A percentile compares a stretch with the other conserved stretches of the same genome.
Conservation (phyloP, 2,797 vertebrate genomes). For the Lutjanus argentimaculatus region DNA sequence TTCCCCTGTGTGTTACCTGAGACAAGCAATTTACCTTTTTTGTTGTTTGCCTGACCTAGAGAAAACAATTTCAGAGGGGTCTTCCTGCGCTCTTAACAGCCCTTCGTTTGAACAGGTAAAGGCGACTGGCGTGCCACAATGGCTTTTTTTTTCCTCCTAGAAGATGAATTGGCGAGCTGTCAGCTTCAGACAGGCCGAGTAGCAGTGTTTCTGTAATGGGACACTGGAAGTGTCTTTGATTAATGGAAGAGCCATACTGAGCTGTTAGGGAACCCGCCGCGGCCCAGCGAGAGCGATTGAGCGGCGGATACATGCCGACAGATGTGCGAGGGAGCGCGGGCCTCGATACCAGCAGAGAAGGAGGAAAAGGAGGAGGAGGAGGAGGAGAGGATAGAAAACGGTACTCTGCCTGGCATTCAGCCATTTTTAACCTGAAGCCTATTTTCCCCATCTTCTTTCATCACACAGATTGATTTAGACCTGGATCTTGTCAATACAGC, state of each 20-base stretch:
- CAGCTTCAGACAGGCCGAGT: slow-evolving; percentile 92
- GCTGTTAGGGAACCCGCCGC: slow-evolving; percentile 89
- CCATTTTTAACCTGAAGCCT: slow-evolving; percentile 57
- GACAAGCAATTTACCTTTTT: slow-evolving; percentile 90
- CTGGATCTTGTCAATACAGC: slow-evolving; percentile 47
- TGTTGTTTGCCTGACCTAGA: slow-evolving; percentile 90
- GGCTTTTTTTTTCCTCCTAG: slow-evolving; percentile 73
- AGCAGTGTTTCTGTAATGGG: slow-evolving; percentile 95
- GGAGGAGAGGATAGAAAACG: slow-evolving; percentile 33
- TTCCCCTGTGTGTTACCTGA: slow-evolving; percentile 80
- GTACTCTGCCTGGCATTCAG: slow-evolving; percentile 37
- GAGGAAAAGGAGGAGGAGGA: slow-evolving; percentile 39
- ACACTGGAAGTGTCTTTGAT: slow-evolving; percentile 98
- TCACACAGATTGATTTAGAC: slow-evolving; percentile 54
- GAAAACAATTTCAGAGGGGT: slow-evolving; percentile 91
- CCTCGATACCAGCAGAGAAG: slow-evolving; percentile 60
- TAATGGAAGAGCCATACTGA: slow-evolving; percentile 90
- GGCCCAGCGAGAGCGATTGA: slow-evolving; percentile 86
- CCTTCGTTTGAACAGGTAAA: slow-evolving; percentile 85
- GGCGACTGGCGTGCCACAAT: slow-evolving; percentile 79
- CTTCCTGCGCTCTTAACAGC: slow-evolving; percentile 87
- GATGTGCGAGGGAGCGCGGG: slow-evolving; percentile 75
- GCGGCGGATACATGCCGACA: slow-evolving; percentile 88
- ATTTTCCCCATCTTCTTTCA: slow-evolving; percentile 47
- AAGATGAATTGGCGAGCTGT: slow-evolving; percentile 96